phyloP scores from a whole-genome alignment of 2,113 vertebrate species.

The Hyaena hyaena region DNA sequence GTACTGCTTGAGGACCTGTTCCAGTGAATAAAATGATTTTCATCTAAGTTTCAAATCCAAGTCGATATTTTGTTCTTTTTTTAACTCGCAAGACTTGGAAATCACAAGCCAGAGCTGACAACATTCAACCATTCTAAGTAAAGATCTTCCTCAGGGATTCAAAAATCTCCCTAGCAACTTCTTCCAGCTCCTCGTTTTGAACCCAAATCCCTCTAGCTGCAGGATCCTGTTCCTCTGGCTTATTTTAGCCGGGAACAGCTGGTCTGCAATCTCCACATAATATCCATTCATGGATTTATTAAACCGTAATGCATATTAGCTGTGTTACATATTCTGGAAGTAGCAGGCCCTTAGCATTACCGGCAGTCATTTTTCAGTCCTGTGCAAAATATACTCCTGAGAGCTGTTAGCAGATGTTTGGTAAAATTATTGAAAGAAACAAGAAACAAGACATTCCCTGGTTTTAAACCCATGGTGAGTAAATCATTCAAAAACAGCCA shows the following conservation, averaged over 20 bases:
- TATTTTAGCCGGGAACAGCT: conserved; percentile 65
- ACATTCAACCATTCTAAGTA: not conserved
- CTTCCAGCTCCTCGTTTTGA: not conserved
- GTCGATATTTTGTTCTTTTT: conserved; percentile 31
- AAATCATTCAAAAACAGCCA: conserved; percentile 63
- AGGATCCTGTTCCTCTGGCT: not conserved
- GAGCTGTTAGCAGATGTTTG: conserved; percentile 77
- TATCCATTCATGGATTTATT: conserved; percentile 71
- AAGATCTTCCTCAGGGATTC: not conserved
- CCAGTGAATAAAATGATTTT: not conserved
- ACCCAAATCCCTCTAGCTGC: not conserved
- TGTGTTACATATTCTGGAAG: conserved; percentile 57
- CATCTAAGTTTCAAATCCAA: conserved; percentile 53
- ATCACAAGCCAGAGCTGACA: not conserved
- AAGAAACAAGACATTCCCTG: conserved; percentile 45
- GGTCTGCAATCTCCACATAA: conserved; percentile 60
- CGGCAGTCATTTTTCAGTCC: conserved; percentile 71
- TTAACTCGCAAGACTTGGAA: conserved; percentile 38
- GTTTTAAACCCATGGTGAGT: conserved; percentile 61
- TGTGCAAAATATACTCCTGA: conserved; percentile 63
- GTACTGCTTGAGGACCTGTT: not conserved
- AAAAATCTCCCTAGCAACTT: not conserved
- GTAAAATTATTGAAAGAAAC: conserved; percentile 77
- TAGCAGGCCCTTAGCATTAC: conserved; percentile 67
- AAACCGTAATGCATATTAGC: conserved; percentile 63